A percentile compares a stretch with the other conserved stretches of the same genome.
Evolutionary conservation across 2,113 vertebrate genomes (phyloP).

Genomic region (Dendrocopos noguchii): DNA sequence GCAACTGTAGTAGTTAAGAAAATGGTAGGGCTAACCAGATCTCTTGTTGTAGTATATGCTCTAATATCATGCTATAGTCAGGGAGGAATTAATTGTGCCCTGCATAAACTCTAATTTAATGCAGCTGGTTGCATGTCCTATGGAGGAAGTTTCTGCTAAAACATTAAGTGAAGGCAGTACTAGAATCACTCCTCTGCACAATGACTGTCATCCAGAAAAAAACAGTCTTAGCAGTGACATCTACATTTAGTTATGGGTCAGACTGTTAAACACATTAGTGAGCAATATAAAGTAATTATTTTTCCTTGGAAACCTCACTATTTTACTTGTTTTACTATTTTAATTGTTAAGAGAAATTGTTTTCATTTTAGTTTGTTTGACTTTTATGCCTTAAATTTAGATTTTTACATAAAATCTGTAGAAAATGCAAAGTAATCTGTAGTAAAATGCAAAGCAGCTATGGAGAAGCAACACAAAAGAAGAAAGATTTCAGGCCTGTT

Average conservation of each 20-base stretch:
- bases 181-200: neutral
- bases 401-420: constrained; percentile 7
- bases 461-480: neutral
- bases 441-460: constrained; percentile 7
- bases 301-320: neutral
- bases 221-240: neutral
- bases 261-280: neutral
- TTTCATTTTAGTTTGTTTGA: constrained; percentile 34
- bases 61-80: neutral
- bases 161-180: neutral
- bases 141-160: constrained; percentile 24
- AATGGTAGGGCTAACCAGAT: constrained; percentile 10
- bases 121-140: neutral
- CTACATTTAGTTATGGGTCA: constrained; percentile 13
- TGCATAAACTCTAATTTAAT: neutral
- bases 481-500: neutral
- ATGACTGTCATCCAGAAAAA: neutral
- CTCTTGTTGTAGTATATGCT: neutral
- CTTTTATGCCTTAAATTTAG: constrained; percentile 30
- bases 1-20: neutral
- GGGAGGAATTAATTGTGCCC: constrained; percentile 5
- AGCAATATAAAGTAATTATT: neutral
- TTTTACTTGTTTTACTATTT: neutral
- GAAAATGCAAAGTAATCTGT: neutral
- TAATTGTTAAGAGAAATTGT: constrained; percentile 18